Evolutionary conservation across 1,140 invertebrate genomes (phyloP), one percentile per base, ranked within the genome.

Genomic region (Dinothrombium tinctorium): DNA sequence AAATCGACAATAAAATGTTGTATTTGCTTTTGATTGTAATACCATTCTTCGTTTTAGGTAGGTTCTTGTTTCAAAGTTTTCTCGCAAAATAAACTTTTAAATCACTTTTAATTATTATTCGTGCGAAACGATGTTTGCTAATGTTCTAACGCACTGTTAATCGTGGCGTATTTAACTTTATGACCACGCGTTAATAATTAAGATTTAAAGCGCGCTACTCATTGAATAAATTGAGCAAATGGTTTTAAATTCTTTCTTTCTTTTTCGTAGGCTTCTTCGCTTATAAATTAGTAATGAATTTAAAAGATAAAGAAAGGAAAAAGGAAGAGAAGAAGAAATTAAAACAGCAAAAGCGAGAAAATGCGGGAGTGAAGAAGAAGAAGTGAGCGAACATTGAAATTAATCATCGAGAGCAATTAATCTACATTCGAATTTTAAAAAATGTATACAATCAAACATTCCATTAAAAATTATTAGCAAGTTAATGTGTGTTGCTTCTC

Each of bases 261-360:
- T 43, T 3, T 43, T 11, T 49, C 72, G 69, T 65, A 82, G 76
- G 71, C 47, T 78, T 79, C 56, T 79, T 81, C 57, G 69, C 74
- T 37, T 80, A 76, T 58, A 79, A 77, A 56, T 59, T 82, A 26
- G 76, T 77, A 57, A 71, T 71, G 55, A 77, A 73, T 45, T 58
- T 78, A 50, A 66, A 66, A 43, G 72, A 74, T 12, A 74, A 73
- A 53, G 71, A 76, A 47, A 60, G 61, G 23, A 72, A 69, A 53
- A 63, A 62, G 47, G 72, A 76, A 58, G 72, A 76, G 51, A 77
- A 76, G 56, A 67, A 62, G 49, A 69, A 69, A 49, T 55, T 65
- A 7, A 73, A 74, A 51, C 59, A 59, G 48, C 66, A 71, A 51
- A 64, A 62, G 36, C 68, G 63, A 58, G 37, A 38, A 38, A 14